Evolutionary conservation across 1,140 invertebrate genomes (phyloP).

Genomic region (Meloidogyne chitwoodi): DNA sequence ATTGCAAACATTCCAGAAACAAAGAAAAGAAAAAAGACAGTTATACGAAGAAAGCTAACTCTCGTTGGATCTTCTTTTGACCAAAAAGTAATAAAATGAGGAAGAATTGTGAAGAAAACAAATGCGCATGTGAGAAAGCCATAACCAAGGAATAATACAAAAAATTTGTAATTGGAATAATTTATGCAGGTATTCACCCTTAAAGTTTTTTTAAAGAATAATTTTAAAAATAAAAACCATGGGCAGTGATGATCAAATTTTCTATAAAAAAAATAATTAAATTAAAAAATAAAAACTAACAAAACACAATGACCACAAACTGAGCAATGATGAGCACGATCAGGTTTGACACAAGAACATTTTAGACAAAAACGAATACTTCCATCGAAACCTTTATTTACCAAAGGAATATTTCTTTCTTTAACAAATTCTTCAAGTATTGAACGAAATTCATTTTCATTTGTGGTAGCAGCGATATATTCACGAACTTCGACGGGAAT

Average conservation of each 20-base stretch:
- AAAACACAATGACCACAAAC: slow-evolving; percentile 50
- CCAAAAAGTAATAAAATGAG: slow-evolving; percentile 38
- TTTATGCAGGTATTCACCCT: slow-evolving; percentile 58
- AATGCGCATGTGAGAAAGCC: slow-evolving; percentile 42
- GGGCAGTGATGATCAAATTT: slow-evolving; percentile 47
- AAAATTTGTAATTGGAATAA: slow-evolving; percentile 55
- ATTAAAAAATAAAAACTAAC: not conserved
- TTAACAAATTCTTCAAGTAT: slow-evolving; percentile 25
- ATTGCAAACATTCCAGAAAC: slow-evolving; percentile 40
- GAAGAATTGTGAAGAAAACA: slow-evolving; percentile 43
- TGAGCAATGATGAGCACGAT: slow-evolving; percentile 57
- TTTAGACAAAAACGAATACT: slow-evolving; percentile 43
- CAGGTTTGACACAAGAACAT: slow-evolving; percentile 53
- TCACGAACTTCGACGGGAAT: slow-evolving; percentile 19
- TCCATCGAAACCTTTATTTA: slow-evolving; percentile 26
- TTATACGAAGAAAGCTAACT: slow-evolving; percentile 15
- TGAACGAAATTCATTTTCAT: slow-evolving; percentile 20
- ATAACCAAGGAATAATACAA: slow-evolving; percentile 55
- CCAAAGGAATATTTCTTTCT: slow-evolving; percentile 27
- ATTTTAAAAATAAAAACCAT: slow-evolving; percentile 28
- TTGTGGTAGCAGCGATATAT: slow-evolving; percentile 17
- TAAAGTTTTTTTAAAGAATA: slow-evolving; percentile 15
- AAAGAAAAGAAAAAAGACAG: slow-evolving; percentile 40
- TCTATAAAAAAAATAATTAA: slow-evolving; percentile 9
- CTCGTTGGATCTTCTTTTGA: not conserved